Conservation (phyloP, 2,113 vertebrate genomes). For the Chrysochloris asiatica region DNA sequence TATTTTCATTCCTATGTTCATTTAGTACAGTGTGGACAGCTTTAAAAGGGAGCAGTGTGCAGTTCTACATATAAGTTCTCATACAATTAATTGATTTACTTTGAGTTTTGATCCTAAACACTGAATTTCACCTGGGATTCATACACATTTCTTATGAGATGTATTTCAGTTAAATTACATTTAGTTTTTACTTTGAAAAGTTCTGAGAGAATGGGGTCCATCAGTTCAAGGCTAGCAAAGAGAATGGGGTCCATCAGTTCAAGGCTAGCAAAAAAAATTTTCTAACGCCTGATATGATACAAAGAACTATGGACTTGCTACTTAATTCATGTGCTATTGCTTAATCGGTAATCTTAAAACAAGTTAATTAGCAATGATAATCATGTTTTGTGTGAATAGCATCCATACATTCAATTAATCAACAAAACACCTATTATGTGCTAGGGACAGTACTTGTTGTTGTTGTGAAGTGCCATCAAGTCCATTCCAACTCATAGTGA, state of each 20-base stretch:
- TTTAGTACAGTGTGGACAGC: background rate
- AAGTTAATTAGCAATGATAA: background rate
- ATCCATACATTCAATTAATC: background rate
- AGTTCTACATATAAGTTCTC: background rate
- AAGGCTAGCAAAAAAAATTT: background rate
- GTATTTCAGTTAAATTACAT: background rate
- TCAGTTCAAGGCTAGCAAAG: background rate
- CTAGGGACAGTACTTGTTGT: background rate
- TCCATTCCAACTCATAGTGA: no score
- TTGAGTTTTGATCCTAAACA: constrained; percentile 30
- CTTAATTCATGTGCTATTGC: background rate
- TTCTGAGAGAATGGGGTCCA: background rate
- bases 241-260: background rate
- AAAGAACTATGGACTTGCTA: background rate
- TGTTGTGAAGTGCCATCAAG: no score
- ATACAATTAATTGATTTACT: background rate
- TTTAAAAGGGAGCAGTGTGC: background rate
- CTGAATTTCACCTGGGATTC: background rate
- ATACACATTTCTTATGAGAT: background rate
- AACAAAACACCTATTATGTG: background rate
- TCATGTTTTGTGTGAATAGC: background rate
- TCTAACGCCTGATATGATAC: background rate
- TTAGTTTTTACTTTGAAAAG: constrained; percentile 36
- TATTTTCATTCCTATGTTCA: background rate
- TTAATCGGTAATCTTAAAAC: background rate